Percentiles rank a stretch among this genome's conserved stretches.
Evolutionary conservation across 2,888 invertebrate species (phyloP).

Genomic region (Drosophila robusta): DNA sequence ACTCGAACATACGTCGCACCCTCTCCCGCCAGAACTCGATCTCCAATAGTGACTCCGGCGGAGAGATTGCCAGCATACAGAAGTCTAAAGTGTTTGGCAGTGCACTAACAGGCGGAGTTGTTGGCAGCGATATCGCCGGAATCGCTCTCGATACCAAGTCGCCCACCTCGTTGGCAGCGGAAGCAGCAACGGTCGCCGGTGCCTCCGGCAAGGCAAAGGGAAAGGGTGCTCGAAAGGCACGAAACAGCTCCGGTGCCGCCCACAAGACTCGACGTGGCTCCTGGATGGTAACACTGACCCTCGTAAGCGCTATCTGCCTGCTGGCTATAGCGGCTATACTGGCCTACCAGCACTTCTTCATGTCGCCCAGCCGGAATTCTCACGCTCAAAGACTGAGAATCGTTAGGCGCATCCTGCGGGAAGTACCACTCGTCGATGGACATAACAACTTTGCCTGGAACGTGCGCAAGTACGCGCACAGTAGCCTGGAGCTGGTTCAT

Average conservation of each 20-base stretch:
- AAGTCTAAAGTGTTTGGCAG: constrained; percentile 83
- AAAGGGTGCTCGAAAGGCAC: constrained; percentile 58
- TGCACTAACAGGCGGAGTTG: constrained; percentile 68
- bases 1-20: constrained; percentile 84
- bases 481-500: constrained; percentile 87
- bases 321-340: constrained; percentile 83
- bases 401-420: constrained; percentile 83
- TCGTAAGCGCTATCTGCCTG: constrained; percentile 82
- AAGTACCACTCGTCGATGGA: constrained; percentile 87
- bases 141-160: constrained; percentile 73
- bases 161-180: constrained; percentile 65
- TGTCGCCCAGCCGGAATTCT: constrained; percentile 84
- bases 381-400: constrained; percentile 85
- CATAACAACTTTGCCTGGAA: constrained; percentile 97
- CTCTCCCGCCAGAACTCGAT: constrained; percentile 85
- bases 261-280: constrained; percentile 79
- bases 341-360: constrained; percentile 84
- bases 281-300: constrained; percentile 82
- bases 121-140: constrained; percentile 72
- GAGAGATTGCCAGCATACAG: constrained; percentile 84
- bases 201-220: constrained; percentile 57
- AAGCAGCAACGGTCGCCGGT: constrained; percentile 42
- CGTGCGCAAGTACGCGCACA: constrained; percentile 94
- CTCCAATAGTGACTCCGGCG: constrained; percentile 84
- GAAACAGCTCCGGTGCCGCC: constrained; percentile 41